Percentiles rank a stretch among this genome's conserved stretches.
Conservation (phyloP, 1,140 invertebrate species). For the Scaptomyza montana region DNA sequence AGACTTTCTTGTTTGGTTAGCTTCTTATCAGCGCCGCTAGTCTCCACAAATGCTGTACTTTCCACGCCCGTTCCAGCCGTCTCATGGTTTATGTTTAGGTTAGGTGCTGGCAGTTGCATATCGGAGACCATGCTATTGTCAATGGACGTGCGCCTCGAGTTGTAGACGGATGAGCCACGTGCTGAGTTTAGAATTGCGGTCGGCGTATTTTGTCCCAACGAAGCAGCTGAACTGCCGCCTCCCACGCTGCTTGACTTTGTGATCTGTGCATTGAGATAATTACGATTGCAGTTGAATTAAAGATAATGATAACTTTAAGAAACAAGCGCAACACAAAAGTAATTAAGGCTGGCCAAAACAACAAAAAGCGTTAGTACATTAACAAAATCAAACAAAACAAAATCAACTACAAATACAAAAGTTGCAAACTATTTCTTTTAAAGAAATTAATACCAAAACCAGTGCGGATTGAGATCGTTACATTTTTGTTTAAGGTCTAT, state of each 20-base stretch:
- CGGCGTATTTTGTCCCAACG: constrained; percentile 71
- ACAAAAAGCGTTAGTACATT: constrained; percentile 55
- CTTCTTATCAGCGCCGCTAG: constrained; percentile 47
- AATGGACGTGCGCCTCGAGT: constrained; percentile 78
- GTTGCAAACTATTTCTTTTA: constrained; percentile 13
- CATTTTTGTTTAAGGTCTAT: too few species aligned
- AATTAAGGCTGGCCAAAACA: constrained; percentile 33
- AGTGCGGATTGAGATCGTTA: constrained; percentile 23
- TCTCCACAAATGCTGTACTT: constrained; percentile 50
- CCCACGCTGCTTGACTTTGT: constrained; percentile 52
- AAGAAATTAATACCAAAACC: constrained; percentile 33
- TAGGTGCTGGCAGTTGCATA: constrained; percentile 62
- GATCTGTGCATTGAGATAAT: constrained; percentile 34
- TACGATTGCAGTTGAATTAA: constrained; percentile 7
- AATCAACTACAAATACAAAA: constrained; percentile 26
- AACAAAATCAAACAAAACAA: constrained; percentile 30
- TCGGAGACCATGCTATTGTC: constrained; percentile 77
- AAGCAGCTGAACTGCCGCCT: constrained; percentile 34
- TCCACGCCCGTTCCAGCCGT: constrained; percentile 30
- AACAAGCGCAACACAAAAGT: constrained; percentile 41
- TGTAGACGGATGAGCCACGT: constrained; percentile 79
- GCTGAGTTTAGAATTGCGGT: constrained; percentile 66
- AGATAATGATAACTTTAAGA: not conserved
- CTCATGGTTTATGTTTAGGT: constrained; percentile 59
- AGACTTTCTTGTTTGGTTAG: constrained; percentile 73